Evolutionary conservation across 2,797 vertebrate species (phyloP).

Genomic region (Sebastiscus tertius): DNA sequence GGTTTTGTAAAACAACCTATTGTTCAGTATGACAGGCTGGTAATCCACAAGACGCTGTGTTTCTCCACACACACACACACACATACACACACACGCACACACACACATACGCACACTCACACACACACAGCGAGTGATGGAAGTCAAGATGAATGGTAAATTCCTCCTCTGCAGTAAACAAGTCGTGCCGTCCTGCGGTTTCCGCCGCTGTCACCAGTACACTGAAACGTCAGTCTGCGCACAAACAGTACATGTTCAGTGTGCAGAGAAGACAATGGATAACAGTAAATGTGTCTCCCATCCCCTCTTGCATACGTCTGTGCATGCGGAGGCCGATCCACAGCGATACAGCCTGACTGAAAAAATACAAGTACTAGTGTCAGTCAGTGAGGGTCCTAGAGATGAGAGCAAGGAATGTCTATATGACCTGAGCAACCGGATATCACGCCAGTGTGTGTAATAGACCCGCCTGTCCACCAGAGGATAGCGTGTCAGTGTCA

Average conservation of each 20-base stretch:
- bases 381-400: slow-evolving; percentile 29
- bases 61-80: slow-evolving; percentile 8
- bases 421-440: not conserved
- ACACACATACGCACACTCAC: slow-evolving; percentile 10
- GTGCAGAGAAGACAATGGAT: slow-evolving; percentile 37
- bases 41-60: slow-evolving; percentile 49
- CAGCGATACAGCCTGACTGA: slow-evolving; percentile 11
- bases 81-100: slow-evolving; percentile 13
- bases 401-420: not conserved
- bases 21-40: slow-evolving; percentile 62
- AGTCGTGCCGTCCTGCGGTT: slow-evolving; percentile 51
- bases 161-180: slow-evolving; percentile 62
- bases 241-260: slow-evolving; percentile 55
- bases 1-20: slow-evolving; percentile 62
- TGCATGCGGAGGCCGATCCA: slow-evolving; percentile 12
- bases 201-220: slow-evolving; percentile 45
- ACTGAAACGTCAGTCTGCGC: slow-evolving; percentile 31
- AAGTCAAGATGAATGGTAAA: slow-evolving; percentile 56
- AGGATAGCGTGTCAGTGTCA: too few species aligned
- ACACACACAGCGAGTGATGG: slow-evolving; percentile 31
- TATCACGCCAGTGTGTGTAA: too few species aligned
- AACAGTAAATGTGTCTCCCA: not conserved
- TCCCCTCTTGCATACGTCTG: not conserved
- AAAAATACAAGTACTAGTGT: slow-evolving; percentile 57
- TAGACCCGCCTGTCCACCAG: too few species aligned